These are phyloP conservation scores for Aplocera efformata DNA, from an alignment of 2,888 invertebrate genomes.

Conservation along the genomic window DNA sequence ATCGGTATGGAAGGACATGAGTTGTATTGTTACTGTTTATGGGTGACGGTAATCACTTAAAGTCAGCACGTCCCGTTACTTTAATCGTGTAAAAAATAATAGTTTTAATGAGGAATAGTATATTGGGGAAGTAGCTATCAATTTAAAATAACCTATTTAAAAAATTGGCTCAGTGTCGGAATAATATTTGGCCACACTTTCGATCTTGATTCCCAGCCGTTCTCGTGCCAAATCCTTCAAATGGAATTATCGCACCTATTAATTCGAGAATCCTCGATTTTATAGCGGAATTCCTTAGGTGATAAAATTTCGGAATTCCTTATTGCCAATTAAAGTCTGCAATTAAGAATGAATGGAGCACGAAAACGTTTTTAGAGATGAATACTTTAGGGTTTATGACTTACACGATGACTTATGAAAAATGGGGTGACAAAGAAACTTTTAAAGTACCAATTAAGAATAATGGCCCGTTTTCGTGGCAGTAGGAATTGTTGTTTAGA, in stretches of 20 bases:
- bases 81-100: no score
- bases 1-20: no score
- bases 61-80: no score
- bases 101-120: no score
- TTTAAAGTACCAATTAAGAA: slow-evolving; percentile 10
- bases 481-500: no score
- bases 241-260: slow-evolving; percentile 36
- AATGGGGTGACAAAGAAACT: slow-evolving; percentile 18
- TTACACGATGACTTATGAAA: slow-evolving; percentile 22
- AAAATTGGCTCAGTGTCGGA: slow-evolving; percentile 5
- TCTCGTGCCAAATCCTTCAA: slow-evolving; percentile 32
- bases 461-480: no score
- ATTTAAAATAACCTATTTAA: not conserved
- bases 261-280: slow-evolving; percentile 36
- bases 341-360: slow-evolving; percentile 32
- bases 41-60: no score
- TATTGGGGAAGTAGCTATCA: no score
- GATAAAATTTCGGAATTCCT: slow-evolving; percentile 38
- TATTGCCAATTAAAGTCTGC: slow-evolving; percentile 34
- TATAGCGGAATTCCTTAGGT: slow-evolving; percentile 36
- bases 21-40: no score
- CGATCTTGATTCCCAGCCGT: slow-evolving; percentile 24
- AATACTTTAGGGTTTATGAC: slow-evolving; percentile 23
- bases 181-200: slow-evolving; percentile 16
- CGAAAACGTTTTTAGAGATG: slow-evolving; percentile 22